Evolutionary conservation across 2,888 invertebrate species (phyloP), one percentile per base, ranked within the genome.

Genomic region (Xanthorhoe spadicearia): DNA sequence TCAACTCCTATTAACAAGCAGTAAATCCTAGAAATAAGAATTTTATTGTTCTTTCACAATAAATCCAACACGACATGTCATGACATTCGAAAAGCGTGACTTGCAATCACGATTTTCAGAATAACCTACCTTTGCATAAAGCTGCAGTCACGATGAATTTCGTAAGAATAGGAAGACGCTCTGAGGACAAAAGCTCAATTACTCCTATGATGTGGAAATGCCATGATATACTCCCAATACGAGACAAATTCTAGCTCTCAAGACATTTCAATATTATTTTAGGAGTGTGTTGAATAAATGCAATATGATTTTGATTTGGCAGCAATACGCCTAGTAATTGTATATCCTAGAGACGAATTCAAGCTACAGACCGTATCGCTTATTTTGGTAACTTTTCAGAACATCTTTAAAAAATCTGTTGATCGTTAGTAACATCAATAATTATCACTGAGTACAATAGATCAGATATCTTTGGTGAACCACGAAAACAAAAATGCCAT

Each of bases 81-180:
- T 43, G 38, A 43, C 38, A 43, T 54, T 46, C 38, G 13, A 38
- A 58, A 49, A 43, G n/a, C 61, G 50, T 66, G 60, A 66, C 53
- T 38, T 53, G 28, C 10, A 38, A 49, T 66, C 60, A 64, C 60
- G 55, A 35, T 43, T 60, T 55, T 48, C 32, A 46, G 53, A 46
- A 46, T 4, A 23, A 13, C 43, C 48, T 46, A 19, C 46, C 10
- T 10, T 23, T 23, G 38, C 19, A 43, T 55, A 43, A 38, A 38
- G 38, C 10, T 43, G 38, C 13, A 43, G 13, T 43, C 38, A 43
- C 38, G 13, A 43, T 43, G 23, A 38, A 51, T 35, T 35, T 48
- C 48, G 49, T 49, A 58, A 64, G 46, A 48, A 32, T 19, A 53
- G 52, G 58, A 64, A 64, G 58, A 48, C 32, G 32, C 23, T 63